A percentile compares a stretch with the other conserved stretches of the same genome.
These are phyloP conservation scores for Pissodes strobi DNA, from an alignment of 1,140 invertebrate genomes.

Conservation along the genomic window DNA sequence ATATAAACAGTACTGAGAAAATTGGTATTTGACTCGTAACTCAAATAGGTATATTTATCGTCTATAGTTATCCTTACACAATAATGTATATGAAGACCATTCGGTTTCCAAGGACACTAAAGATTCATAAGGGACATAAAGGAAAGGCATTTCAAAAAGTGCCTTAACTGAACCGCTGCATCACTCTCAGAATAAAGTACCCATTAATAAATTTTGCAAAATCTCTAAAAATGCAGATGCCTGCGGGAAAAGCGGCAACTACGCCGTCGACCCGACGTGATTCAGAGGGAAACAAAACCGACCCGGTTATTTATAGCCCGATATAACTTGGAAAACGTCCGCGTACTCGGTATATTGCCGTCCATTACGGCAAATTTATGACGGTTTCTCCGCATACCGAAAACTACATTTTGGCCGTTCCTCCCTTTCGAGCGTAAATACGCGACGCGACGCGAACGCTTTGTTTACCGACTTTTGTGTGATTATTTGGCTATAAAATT, in stretches of 20 bases:
- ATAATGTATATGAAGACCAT: too few relatives aligned
- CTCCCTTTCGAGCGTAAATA: conserved; percentile 13
- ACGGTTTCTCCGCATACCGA: conserved; percentile 17
- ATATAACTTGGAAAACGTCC: conserved; percentile 23
- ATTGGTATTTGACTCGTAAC: too few relatives aligned
- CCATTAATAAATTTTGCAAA: too few relatives aligned
- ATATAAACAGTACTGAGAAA: too few relatives aligned
- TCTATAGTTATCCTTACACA: too few relatives aligned
- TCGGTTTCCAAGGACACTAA: too few relatives aligned
- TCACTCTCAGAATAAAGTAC: too few relatives aligned
- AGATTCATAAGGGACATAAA: too few relatives aligned
- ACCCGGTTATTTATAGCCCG: conserved; percentile 17
- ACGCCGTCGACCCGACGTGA: not conserved
- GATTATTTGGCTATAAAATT: conserved; percentile 14
- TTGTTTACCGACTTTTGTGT: conserved; percentile 12
- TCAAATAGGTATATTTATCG: too few relatives aligned
- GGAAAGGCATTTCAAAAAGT: too few relatives aligned
- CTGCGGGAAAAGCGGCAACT: not conserved
- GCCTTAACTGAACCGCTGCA: too few relatives aligned
- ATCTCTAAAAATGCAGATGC: too few relatives aligned
- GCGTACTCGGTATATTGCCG: conserved; percentile 24
- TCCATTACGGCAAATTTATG: conserved; percentile 26
- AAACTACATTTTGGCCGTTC: conserved; percentile 14
- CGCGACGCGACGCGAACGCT: conserved; percentile 13
- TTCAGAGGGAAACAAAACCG: conserved; percentile 19